Evolutionary conservation across 2,113 vertebrate species (phyloP).

Genomic region (Oxyruncus cristatus): DNA sequence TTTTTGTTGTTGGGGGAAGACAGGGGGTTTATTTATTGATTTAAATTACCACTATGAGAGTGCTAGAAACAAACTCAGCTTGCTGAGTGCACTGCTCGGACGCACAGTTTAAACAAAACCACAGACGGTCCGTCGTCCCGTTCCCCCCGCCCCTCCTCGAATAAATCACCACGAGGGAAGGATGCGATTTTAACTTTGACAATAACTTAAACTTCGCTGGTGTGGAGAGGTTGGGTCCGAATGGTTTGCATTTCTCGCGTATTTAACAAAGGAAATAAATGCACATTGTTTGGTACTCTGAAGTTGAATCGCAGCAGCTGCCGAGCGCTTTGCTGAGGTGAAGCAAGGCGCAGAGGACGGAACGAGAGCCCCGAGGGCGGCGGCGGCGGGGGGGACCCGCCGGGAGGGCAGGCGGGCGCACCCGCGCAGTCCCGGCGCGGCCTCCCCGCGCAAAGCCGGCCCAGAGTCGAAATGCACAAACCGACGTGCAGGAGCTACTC

Average conservation of each 20-base stretch:
- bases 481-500: slow-evolving; percentile 65
- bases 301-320: neutral
- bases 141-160: neutral
- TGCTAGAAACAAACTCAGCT: slow-evolving; percentile 25
- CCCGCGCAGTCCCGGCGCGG: slow-evolving; percentile 27
- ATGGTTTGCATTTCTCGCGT: slow-evolving; percentile 46
- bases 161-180: neutral
- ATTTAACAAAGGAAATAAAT: slow-evolving; percentile 29
- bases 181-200: slow-evolving; percentile 59
- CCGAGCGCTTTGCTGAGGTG: neutral
- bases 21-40: slow-evolving; percentile 77
- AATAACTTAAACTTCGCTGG: slow-evolving; percentile 50
- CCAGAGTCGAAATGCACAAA: slow-evolving; percentile 69
- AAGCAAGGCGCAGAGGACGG: neutral
- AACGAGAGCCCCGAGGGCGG: neutral
- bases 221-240: slow-evolving; percentile 16
- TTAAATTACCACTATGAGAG: slow-evolving; percentile 64
- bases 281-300: neutral
- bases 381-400: neutral
- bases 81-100: neutral
- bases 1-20: slow-evolving; percentile 52
- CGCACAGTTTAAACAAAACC: neutral
- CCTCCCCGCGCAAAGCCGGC: slow-evolving; percentile 56
- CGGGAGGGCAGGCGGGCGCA: neutral
- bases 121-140: neutral